Percentiles rank a stretch among this genome's conserved stretches.
phyloP scores from a whole-genome alignment of 2,888 invertebrate species.

The Agrotis segetum region DNA sequence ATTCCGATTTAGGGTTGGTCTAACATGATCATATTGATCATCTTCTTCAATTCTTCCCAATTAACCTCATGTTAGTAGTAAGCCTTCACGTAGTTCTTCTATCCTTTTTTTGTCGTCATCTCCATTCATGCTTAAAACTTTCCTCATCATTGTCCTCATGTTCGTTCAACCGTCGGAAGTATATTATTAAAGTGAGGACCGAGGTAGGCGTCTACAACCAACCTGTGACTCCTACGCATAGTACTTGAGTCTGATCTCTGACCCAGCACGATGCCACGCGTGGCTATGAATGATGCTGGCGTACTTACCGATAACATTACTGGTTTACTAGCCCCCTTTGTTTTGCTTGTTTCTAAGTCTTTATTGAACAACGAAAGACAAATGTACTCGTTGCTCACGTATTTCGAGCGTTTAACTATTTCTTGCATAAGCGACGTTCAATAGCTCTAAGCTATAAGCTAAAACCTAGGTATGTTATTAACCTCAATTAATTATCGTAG shows the following conservation, averaged over 20 bases:
- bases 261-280: conserved; percentile 49
- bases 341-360: conserved; percentile 14
- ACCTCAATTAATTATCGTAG: too few relatives aligned
- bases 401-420: conserved; percentile 13
- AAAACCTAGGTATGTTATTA: neutral
- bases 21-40: too few relatives aligned
- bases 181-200: conserved; percentile 35
- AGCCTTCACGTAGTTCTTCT: too few relatives aligned
- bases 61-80: too few relatives aligned
- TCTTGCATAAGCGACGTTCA: conserved; percentile 5
- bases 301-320: conserved; percentile 42
- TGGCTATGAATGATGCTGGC: conserved; percentile 48
- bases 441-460: neutral
- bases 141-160: too few relatives aligned
- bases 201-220: conserved; percentile 52
- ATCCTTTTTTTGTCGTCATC: too few relatives aligned
- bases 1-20: too few relatives aligned
- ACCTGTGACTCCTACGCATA: conserved; percentile 59
- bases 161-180: conserved; percentile 41
- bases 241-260: conserved; percentile 43
- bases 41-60: too few relatives aligned
- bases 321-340: conserved; percentile 16
- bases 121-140: too few relatives aligned
- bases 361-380: conserved; percentile 17
- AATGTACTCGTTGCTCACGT: conserved; percentile 7